Conservation (phyloP, 1,140 invertebrate genomes). For the Caerostris darwini region DNA sequence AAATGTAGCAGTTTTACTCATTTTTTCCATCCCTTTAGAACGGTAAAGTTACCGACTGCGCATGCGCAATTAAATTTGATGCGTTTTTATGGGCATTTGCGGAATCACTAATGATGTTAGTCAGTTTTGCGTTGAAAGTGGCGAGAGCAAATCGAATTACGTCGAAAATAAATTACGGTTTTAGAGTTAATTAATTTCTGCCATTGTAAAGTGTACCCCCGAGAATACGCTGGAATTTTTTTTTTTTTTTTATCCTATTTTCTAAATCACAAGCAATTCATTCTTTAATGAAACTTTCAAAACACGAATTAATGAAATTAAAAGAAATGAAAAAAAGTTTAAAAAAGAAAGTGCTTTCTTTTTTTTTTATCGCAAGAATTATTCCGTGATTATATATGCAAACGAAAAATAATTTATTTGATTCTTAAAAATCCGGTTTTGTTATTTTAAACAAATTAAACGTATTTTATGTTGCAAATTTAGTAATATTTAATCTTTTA, state of each 20-base stretch:
- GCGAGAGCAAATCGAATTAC: neutral
- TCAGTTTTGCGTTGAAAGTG: neutral
- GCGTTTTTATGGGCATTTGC: neutral
- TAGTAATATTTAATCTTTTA: too few species aligned
- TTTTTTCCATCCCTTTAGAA: neutral
- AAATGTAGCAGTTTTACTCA: too few species aligned
- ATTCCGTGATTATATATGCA: too few species aligned
- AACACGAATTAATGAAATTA: neutral
- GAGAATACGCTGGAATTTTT: neutral
- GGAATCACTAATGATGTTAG: neutral
- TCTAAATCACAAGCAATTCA: neutral
- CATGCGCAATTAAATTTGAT: neutral
- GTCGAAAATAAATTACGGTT: constrained; percentile 3
- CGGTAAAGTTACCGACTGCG: neutral
- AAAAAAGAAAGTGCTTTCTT: too few species aligned
- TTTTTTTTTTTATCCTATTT: neutral
- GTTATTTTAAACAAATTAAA: too few species aligned
- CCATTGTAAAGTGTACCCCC: neutral
- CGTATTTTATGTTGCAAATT: too few species aligned
- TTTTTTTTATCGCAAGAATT: too few species aligned
- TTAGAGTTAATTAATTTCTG: constrained; percentile 17
- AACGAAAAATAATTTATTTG: too few species aligned
- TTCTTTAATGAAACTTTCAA: constrained; percentile 9
- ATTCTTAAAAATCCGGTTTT: too few species aligned
- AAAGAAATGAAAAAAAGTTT: neutral